Percentiles rank a stretch among this genome's conserved stretches.
Evolutionary conservation across 2,113 vertebrate genomes (phyloP).

Genomic region (Leptocoma aspasia): DNA sequence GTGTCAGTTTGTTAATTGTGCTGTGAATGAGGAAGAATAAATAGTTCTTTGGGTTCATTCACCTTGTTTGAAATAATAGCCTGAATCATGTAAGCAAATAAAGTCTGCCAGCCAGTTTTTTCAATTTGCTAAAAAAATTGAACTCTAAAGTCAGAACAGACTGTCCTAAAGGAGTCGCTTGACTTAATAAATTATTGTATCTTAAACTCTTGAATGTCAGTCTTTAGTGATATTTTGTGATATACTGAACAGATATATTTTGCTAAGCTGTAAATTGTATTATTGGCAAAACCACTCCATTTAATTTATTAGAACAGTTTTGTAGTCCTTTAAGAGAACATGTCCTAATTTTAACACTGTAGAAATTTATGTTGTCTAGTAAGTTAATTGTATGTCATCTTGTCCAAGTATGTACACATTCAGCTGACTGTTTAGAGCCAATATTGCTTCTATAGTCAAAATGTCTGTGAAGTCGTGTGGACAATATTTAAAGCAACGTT

Average conservation of each 20-base stretch:
- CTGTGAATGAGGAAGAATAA: neutral
- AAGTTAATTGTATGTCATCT: neutral
- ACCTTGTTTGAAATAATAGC: neutral
- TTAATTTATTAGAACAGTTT: constrained; percentile 6
- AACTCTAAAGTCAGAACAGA: neutral
- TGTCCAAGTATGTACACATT: neutral
- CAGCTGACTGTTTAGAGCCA: neutral
- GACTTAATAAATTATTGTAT: neutral
- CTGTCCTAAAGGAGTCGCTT: neutral
- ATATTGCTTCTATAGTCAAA: neutral
- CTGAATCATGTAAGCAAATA: neutral
- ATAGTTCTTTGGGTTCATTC: neutral
- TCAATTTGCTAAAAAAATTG: constrained; percentile 13
- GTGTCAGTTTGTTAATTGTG: neutral
- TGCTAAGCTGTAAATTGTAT: neutral
- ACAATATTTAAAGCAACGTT: neutral
- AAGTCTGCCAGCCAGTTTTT: constrained; percentile 12
- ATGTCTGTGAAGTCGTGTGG: neutral
- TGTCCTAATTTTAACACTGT: neutral
- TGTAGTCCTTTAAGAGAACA: neutral
- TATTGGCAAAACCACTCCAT: neutral
- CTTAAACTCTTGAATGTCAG: neutral
- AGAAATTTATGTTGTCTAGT: neutral
- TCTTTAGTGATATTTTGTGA: neutral
- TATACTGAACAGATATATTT: neutral